Evolutionary conservation across 2,113 vertebrate species (phyloP).

Genomic region (Etheostoma spectabile): DNA sequence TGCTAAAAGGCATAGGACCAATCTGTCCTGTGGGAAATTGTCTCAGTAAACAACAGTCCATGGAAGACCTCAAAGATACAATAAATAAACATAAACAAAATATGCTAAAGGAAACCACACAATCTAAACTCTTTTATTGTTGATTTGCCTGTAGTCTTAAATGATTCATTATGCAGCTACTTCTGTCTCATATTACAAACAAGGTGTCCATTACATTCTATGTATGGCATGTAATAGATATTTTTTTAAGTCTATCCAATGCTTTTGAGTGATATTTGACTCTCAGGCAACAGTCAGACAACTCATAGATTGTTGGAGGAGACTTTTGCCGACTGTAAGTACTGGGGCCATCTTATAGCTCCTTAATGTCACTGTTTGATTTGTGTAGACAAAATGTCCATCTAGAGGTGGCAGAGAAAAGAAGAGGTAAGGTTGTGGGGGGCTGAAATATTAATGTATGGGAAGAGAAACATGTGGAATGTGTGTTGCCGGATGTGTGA

Average conservation of each 20-base stretch:
- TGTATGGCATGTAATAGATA: conserved; percentile 8
- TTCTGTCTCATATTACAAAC: conserved; percentile 7
- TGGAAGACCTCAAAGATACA: background rate
- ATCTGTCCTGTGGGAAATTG: conserved; percentile 16
- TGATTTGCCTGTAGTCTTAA: background rate
- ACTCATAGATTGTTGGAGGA: conserved; percentile 1
- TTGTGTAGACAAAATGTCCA: conserved; percentile 78
- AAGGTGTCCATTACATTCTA: background rate
- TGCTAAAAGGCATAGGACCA: conserved; percentile 7
- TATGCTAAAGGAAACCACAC: background rate
- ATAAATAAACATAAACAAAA: background rate
- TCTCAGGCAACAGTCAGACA: conserved; percentile 27
- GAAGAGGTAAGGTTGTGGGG: conserved; percentile 6
- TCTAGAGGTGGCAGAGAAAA: conserved; percentile 55
- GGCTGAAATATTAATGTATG: conserved; percentile 82
- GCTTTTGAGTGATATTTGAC: conserved; percentile 24
- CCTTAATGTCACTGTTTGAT: conserved; percentile 78
- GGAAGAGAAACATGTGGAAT: conserved; percentile 76
- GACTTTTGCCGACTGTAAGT: conserved; percentile 49
- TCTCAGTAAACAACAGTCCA: background rate
- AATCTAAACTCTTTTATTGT: background rate
- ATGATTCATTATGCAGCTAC: background rate
- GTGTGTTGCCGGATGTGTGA: conserved; percentile 73
- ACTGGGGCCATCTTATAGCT: conserved; percentile 73
- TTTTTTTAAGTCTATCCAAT: conserved; percentile 11